These are phyloP conservation scores for Uromys caudimaculatus DNA, from an alignment of 2,797 vertebrate genomes.

Conservation along the genomic window DNA sequence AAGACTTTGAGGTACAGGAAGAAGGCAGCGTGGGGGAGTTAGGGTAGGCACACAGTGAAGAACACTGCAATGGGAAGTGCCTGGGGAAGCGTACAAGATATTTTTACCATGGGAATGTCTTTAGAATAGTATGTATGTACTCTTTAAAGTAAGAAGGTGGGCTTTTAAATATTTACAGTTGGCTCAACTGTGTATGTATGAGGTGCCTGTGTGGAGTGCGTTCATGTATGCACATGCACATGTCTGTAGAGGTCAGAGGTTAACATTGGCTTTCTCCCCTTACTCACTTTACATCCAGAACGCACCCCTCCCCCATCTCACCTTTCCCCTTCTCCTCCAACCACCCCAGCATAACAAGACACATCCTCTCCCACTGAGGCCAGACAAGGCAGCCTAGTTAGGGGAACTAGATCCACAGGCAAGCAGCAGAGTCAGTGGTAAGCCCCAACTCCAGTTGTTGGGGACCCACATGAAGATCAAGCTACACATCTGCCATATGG, in stretches of 20 bases:
- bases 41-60: not conserved
- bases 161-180: not conserved
- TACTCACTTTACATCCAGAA: not conserved
- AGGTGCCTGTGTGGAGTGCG: not conserved
- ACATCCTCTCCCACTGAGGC: not conserved
- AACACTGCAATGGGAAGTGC: not conserved
- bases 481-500: not conserved
- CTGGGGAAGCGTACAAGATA: not conserved
- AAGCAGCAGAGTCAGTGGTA: no score
- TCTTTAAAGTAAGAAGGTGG: conserved; percentile 3
- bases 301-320: no score
- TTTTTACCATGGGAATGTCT: not conserved
- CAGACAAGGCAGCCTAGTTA: not conserved
- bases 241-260: not conserved
- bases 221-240: not conserved
- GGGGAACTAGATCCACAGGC: not conserved
- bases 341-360: not conserved
- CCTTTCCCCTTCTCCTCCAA: not conserved
- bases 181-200: not conserved
- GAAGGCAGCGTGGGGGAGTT: not conserved
- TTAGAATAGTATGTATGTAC: conserved; percentile 11
- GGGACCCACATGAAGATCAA: not conserved
- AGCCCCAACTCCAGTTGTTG: not conserved
- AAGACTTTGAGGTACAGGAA: not conserved
- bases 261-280: not conserved